phyloP scores from a whole-genome alignment of 2,113 vertebrate genomes.

The Anarhynchus alexandrinus region DNA sequence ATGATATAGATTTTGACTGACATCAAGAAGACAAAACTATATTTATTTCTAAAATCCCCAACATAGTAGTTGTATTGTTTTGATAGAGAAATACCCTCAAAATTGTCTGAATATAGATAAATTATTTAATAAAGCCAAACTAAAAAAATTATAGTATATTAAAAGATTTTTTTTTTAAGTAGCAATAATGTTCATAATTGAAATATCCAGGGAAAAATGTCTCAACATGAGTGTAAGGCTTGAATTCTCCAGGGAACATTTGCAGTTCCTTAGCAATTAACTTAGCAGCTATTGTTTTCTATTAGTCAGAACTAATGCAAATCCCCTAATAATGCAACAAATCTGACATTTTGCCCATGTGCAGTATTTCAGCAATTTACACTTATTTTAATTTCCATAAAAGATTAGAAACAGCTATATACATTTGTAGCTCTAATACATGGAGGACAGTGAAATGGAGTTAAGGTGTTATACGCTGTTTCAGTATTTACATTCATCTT shows the following conservation, averaged over 20 bases:
- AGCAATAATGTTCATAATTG: not conserved
- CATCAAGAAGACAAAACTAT: not conserved
- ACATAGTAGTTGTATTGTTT: not conserved
- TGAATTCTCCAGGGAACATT: not conserved
- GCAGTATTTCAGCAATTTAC: not conserved
- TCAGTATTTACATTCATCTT: constrained; percentile 6
- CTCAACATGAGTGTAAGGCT: not conserved
- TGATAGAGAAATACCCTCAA: not conserved
- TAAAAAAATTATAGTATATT: not conserved
- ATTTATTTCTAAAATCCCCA: not conserved
- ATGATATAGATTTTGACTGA: not conserved
- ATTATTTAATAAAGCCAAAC: not conserved
- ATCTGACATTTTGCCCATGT: not conserved
- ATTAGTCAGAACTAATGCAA: not conserved
- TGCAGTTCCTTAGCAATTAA: not conserved
- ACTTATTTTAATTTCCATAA: not conserved
- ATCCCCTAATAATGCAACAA: not conserved
- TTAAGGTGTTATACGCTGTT: not conserved
- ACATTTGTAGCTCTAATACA: not conserved
- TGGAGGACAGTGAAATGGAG: not conserved
- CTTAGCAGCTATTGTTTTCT: not conserved
- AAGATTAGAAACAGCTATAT: not conserved
- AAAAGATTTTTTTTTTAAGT: not conserved
- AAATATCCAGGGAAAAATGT: not conserved
- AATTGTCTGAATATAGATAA: not conserved